These are phyloP conservation scores for Callocephalon fimbriatum DNA, from an alignment of 2,113 vertebrate species.

Conservation along the genomic window DNA sequence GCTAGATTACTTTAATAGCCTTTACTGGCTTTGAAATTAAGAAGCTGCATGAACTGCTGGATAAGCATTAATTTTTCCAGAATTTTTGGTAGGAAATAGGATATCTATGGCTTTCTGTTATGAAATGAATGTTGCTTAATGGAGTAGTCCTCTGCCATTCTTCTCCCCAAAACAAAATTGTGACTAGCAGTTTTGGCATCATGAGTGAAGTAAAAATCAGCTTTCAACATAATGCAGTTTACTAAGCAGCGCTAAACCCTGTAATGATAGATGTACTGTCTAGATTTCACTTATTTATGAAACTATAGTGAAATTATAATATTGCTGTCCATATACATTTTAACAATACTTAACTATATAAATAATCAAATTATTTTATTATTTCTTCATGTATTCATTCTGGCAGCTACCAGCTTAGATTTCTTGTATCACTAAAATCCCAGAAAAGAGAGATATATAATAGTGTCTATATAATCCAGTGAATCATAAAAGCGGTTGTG, in stretches of 20 bases:
- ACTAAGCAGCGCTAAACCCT: not conserved
- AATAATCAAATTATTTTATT: constrained; percentile 9
- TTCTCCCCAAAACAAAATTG: not conserved
- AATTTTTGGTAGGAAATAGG: constrained; percentile 35
- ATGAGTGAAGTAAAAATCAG: not conserved
- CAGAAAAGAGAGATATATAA: not conserved
- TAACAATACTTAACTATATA: not conserved
- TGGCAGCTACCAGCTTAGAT: not conserved
- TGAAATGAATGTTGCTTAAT: not conserved
- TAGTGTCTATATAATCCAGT: not conserved
- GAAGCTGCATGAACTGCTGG: not conserved
- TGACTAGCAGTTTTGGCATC: not conserved
- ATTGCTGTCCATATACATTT: not conserved
- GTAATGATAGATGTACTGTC: not conserved
- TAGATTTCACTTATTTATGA: constrained; percentile 13
- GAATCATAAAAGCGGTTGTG: not conserved
- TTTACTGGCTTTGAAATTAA: constrained; percentile 56
- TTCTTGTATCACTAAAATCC: not conserved
- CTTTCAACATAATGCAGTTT: not conserved
- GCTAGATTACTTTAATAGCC: constrained; percentile 59
- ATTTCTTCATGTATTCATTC: not conserved
- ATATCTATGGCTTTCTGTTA: not conserved
- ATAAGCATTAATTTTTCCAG: constrained; percentile 4
- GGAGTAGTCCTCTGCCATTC: not conserved
- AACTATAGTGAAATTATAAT: constrained; percentile 11